Conservation (phyloP, 2,113 vertebrate genomes). For the Smithornis capensis region DNA sequence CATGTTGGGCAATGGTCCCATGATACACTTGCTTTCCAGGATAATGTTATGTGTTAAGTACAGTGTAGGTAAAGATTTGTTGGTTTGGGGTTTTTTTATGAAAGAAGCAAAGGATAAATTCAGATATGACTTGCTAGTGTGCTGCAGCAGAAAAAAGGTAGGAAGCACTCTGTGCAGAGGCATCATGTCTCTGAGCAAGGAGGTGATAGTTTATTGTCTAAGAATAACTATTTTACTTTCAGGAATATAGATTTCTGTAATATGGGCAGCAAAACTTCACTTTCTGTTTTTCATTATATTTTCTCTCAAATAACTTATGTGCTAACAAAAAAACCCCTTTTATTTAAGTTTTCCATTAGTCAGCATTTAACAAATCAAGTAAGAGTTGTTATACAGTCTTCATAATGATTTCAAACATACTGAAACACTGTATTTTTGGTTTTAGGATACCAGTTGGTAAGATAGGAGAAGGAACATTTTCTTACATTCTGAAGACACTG, state of each 20-base stretch:
- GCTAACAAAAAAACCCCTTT: neutral
- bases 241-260: neutral
- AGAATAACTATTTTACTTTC: neutral
- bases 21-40: neutral
- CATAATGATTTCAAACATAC: neutral
- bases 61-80: neutral
- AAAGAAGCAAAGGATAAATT: neutral
- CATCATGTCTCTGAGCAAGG: neutral
- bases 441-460: constrained; percentile 83
- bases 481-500: constrained; percentile 83
- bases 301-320: neutral
- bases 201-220: neutral
- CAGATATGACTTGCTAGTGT: neutral
- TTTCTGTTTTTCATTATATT: neutral
- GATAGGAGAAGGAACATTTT: constrained; percentile 90
- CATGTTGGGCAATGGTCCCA: neutral
- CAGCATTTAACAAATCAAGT: neutral
- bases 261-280: neutral
- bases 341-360: neutral
- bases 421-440: constrained; percentile 6
- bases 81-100: neutral
- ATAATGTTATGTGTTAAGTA: neutral
- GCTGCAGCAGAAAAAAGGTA: neutral
- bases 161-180: neutral
- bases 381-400: neutral